Evolutionary conservation across 2,888 invertebrate genomes (phyloP), one percentile per base, ranked within the genome.

Genomic region (Strigamia crassipes): DNA sequence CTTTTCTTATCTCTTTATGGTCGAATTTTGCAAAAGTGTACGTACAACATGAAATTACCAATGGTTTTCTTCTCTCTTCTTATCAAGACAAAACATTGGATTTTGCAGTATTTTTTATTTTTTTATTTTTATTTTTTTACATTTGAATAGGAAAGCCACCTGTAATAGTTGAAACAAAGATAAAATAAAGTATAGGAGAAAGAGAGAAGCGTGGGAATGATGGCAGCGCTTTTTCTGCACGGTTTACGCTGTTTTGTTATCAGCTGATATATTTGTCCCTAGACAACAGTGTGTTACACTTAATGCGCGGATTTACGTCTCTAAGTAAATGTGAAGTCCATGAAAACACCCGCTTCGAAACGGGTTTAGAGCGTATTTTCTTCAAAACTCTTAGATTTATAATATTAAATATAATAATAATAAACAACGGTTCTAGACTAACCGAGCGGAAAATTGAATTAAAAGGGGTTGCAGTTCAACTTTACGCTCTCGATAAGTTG

Each of bases 191-290:
- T 15, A 73, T 15, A 73, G 31, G 13, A 31, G 27, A 10, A 27
- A 12, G 73, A 31, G 27, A 31, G 23, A 73, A 8, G 38, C 38
- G 6, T 38, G 38, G 38, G 38, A 38, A 56, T 18, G 46, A 46
- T 46, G 46, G 46, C n/a, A n/a, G 56, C 56, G 56, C 56, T 73
- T 73, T 73, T 31, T 73, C 23, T 31, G 73, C 73, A 73, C n/a
- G 73, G 73, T 73, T 73, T 31, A 31, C 31, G 73, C 73, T 15
- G 31, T 31, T 31, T 73, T 73, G 12, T 73, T 73, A 73, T 73
- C 73, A 27, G 73, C 31, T 73, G 31, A 73, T 27, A 73, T 73
- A 73, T 73, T 73, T n/a, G 73, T 73, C 73, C 73, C 73, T n/a
- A 15, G 73, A 73, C 73, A 73, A 73, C 73, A 12, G 31, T 73